Evolutionary conservation across 2,888 invertebrate genomes (phyloP).

Genomic region (Noctua janthina): DNA sequence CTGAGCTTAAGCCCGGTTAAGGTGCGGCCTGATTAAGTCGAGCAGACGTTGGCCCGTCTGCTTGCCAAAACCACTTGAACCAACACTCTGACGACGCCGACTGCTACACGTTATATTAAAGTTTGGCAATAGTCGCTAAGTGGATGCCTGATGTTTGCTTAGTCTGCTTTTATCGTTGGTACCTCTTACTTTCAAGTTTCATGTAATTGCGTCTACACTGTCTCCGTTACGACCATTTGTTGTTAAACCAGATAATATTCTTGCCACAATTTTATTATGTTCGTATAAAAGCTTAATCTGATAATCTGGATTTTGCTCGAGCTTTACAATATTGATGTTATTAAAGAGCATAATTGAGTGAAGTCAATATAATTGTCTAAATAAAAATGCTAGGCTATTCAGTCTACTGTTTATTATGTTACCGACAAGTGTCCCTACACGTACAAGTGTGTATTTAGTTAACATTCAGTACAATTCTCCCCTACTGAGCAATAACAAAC

Average conservation of each 20-base stretch:
- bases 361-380: conserved; percentile 54
- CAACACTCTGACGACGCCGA: conserved; percentile 73
- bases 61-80: conserved; percentile 88
- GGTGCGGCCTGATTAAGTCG: conserved; percentile 86
- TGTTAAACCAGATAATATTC: conserved; percentile 52
- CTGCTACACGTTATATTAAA: conserved; percentile 80
- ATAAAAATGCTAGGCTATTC: conserved; percentile 73
- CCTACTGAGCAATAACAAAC: conserved; percentile 62
- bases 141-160: conserved; percentile 75
- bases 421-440: conserved; percentile 45
- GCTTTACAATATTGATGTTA: conserved; percentile 22
- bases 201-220: conserved; percentile 69
- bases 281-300: conserved; percentile 40
- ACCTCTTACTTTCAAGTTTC: conserved; percentile 70
- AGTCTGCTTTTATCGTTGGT: conserved; percentile 70
- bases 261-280: conserved; percentile 43
- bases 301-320: conserved; percentile 27
- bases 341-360: not conserved
- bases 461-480: conserved; percentile 53
- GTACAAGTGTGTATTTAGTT: conserved; percentile 44
- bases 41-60: conserved; percentile 81
- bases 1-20: conserved; percentile 80
- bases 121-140: conserved; percentile 81
- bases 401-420: conserved; percentile 68
- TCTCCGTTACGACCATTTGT: conserved; percentile 59